phyloP scores from a whole-genome alignment of 2,888 invertebrate species.

The Cephus spinipes region DNA sequence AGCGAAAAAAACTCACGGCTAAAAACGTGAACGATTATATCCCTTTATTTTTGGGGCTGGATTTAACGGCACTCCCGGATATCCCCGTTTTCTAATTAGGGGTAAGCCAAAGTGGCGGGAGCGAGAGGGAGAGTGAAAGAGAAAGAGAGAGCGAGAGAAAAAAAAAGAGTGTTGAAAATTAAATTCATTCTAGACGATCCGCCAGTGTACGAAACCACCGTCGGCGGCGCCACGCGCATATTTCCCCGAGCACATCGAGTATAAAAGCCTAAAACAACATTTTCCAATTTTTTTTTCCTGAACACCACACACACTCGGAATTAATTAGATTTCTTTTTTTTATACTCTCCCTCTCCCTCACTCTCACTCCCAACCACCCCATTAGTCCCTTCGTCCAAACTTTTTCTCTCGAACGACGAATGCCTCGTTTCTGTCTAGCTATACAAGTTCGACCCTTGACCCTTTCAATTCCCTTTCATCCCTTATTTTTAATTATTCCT shows the following conservation, averaged over 20 bases:
- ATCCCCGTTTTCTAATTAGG: conserved; percentile 14
- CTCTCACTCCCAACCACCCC: neutral
- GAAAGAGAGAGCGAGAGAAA: neutral
- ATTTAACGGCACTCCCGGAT: conserved; percentile 10
- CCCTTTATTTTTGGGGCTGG: conserved; percentile 19
- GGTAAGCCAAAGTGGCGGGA: conserved; percentile 19
- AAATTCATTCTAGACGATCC: neutral
- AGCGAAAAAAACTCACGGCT: neutral
- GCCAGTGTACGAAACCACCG: too few relatives aligned
- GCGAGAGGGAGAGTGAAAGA: conserved; percentile 7
- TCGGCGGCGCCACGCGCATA: neutral
- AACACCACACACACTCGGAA: conserved; percentile 22
- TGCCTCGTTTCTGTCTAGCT: neutral
- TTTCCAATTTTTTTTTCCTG: conserved; percentile 31
- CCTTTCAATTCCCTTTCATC: conserved; percentile 45
- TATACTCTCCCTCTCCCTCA: conserved; percentile 2
- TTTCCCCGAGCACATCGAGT: conserved; percentile 16
- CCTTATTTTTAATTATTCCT: conserved; percentile 49
- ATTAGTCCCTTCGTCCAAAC: neutral
- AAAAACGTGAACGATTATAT: conserved; percentile 10
- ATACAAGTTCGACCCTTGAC: conserved; percentile 15
- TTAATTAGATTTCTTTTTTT: conserved; percentile 24
- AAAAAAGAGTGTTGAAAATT: neutral
- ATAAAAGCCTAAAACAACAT: conserved; percentile 52
- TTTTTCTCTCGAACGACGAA: neutral